Evolutionary conservation across 2,888 invertebrate genomes (phyloP).

Genomic region (Melanophora roralis): DNA sequence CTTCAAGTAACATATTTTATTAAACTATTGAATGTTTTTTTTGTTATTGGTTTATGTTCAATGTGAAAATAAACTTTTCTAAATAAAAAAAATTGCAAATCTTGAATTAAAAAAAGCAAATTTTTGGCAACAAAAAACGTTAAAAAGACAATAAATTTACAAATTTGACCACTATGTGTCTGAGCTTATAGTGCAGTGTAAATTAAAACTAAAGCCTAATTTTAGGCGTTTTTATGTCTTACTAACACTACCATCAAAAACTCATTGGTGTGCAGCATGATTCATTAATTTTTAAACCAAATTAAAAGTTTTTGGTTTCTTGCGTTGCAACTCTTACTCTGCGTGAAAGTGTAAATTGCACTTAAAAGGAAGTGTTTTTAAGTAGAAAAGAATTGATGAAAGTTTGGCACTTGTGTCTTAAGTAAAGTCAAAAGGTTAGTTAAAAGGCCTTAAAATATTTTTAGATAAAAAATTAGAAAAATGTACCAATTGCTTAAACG

Average conservation of each 20-base stretch:
- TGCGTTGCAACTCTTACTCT: slow-evolving; percentile 16
- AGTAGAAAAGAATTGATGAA: slow-evolving; percentile 18
- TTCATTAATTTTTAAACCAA: slow-evolving; percentile 12
- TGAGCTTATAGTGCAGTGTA: neutral
- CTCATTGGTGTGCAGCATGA: slow-evolving; percentile 45
- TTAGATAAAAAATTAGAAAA: neutral
- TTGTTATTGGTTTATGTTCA: too few species aligned
- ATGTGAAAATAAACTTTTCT: too few species aligned
- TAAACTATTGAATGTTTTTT: too few species aligned
- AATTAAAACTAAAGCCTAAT: neutral
- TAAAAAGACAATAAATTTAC: too few species aligned
- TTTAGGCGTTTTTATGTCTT: slow-evolving; percentile 14
- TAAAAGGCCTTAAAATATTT: neutral
- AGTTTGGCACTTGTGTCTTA: slow-evolving; percentile 16
- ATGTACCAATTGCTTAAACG: too few species aligned
- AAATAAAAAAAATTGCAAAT: too few species aligned
- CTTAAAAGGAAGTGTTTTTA: slow-evolving; percentile 22
- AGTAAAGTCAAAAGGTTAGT: neutral
- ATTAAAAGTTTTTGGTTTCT: slow-evolving; percentile 7
- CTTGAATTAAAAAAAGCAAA: too few species aligned
- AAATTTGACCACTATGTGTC: too few species aligned
- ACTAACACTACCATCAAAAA: slow-evolving; percentile 35
- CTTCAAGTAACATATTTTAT: too few species aligned
- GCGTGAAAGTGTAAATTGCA: slow-evolving; percentile 44
- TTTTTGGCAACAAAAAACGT: too few species aligned